Base-by-base conservation (phyloP, 1,140 invertebrate genomes). In the Thaumetopoea pityocampa region DNA sequence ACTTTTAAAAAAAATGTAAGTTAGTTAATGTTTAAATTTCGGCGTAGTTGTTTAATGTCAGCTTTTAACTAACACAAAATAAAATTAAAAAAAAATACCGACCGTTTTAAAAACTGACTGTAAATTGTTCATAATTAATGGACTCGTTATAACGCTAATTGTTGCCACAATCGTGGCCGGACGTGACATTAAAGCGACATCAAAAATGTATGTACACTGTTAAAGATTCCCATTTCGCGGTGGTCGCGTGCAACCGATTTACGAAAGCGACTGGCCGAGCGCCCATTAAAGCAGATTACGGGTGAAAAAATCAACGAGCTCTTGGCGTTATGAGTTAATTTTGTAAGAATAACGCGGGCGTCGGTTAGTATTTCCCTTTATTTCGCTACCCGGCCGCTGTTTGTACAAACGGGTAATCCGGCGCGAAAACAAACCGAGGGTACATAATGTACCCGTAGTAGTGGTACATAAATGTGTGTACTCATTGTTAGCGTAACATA, bases 241-340 rank as follows among this genome's bases (percentile, higher is more conserved):
- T 63, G 48, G 56, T 76, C 63, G 68, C 67, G 69, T 74, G 71
- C 72, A 54, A 45, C 64, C 76, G 76, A 78, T 78, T 74, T 73
- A 72, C 72, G 53, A 68, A 72, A 77, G 60, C 67, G 61, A 78
- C 79, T 81, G 77, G 77, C 72, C 72, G 47, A 47, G 60, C 73
- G 79, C 77, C 79, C 79, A 73, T 78, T 78, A 79, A 69, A 76
- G 62, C 68, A 78, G 77, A 83, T 83, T 83, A 79, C 67, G 65
- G 59, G 57, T 41, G 54, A 65, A 79, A 82, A 77, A 77, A 74
- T 67, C 65, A 77, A 73, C 67, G 34, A 71, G 57, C 73, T 73
- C 68, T 78, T 74, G 67, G 67, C 67, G 71, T 80, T 83, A 79
- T 78, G 76, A 81, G 77, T 83, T 83, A 83, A 83, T 83, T 80